Percentiles rank a stretch among this genome's conserved stretches.
Evolutionary conservation across 2,113 vertebrate genomes (phyloP).

Genomic region (Vimba vimba): DNA sequence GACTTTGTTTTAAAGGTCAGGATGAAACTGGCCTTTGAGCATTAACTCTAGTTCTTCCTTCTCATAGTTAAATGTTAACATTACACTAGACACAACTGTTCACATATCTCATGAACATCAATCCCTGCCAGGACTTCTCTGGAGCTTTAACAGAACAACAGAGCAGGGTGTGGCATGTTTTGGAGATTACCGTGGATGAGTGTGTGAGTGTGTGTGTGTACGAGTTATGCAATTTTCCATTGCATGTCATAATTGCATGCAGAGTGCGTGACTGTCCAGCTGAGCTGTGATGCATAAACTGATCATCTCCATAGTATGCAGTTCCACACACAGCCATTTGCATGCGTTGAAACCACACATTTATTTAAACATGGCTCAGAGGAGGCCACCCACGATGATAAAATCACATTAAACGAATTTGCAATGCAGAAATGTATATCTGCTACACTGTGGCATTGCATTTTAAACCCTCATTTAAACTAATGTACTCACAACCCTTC

Average conservation of each 20-base stretch:
- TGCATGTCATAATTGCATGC: slow-evolving; percentile 64
- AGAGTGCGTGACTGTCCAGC: slow-evolving; percentile 39
- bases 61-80: background rate
- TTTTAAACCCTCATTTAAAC: slow-evolving; percentile 64
- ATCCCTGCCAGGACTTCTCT: background rate
- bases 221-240: slow-evolving; percentile 67
- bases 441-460: slow-evolving; percentile 61
- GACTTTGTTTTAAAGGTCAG: background rate
- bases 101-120: background rate
- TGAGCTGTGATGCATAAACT: slow-evolving; percentile 15
- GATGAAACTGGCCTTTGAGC: slow-evolving; percentile 2
- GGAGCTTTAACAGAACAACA: slow-evolving; percentile 26
- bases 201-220: background rate
- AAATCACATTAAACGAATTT: background rate
- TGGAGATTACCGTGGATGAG: slow-evolving; percentile 22
- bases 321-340: slow-evolving; percentile 14
- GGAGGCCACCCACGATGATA: background rate
- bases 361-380: background rate
- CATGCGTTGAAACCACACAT: background rate
- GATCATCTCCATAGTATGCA: slow-evolving; percentile 51
- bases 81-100: background rate
- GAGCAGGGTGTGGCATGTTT: slow-evolving; percentile 28
- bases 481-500: slow-evolving; percentile 70
- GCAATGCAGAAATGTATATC: slow-evolving; percentile 52
- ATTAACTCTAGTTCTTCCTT: background rate